These are phyloP conservation scores for Ceyx melanurus DNA, from an alignment of 2,113 vertebrate genomes.

Conservation along the genomic window DNA sequence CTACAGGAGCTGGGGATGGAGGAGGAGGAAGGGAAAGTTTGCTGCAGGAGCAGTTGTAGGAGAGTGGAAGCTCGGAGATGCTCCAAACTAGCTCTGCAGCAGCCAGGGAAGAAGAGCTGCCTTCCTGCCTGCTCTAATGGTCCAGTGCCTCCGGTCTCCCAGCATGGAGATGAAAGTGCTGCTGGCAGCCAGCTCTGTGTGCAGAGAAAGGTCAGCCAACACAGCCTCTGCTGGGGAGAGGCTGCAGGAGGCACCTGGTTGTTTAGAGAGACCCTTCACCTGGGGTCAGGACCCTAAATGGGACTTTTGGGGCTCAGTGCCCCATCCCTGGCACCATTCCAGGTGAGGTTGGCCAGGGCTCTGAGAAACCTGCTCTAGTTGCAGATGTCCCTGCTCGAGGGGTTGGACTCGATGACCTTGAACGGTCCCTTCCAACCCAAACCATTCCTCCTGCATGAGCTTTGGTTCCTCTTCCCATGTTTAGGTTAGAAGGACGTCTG, in stretches of 20 bases:
- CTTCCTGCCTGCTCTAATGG: background rate
- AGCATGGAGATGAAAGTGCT: accelerated
- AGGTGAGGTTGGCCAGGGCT: background rate
- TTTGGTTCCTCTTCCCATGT: accelerated
- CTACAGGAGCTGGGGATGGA: background rate
- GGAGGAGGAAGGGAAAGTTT: background rate
- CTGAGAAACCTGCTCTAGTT: background rate
- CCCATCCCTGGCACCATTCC: background rate
- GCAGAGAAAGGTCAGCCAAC: background rate
- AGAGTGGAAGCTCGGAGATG: background rate
- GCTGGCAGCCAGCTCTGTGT: background rate
- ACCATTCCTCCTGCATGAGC: background rate
- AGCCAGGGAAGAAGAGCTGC: background rate
- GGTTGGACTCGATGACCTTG: background rate
- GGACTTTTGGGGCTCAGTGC: background rate
- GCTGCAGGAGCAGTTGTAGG: background rate
- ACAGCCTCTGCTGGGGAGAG: background rate
- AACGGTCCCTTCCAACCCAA: background rate
- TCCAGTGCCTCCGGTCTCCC: background rate
- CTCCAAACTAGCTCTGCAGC: background rate
- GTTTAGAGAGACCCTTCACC: background rate
- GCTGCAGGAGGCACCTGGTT: background rate
- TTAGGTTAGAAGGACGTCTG: background rate
- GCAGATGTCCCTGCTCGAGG: background rate
- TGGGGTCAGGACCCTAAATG: background rate